Base-by-base conservation (phyloP, 2,113 vertebrate genomes). In the Porphyrio hochstetteri region DNA sequence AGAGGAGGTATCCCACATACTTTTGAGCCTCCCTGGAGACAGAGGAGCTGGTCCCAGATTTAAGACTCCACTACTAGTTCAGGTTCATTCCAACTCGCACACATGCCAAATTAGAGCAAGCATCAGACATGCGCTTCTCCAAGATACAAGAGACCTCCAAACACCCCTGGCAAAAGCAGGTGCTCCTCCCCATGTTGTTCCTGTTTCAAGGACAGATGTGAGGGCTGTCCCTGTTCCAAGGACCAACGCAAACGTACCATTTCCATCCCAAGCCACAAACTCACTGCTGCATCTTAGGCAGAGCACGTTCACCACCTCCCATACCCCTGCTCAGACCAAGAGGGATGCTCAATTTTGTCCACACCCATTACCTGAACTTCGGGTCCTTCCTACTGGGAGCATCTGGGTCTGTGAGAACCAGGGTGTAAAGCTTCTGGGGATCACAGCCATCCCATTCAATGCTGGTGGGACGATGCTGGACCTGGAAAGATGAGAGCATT, bases 371-470 rank as follows among this genome's bases (percentile, higher is more conserved):
- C 99, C 99, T 98, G 97, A 98, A 99, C 70, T 99, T 99, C 1
- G 99, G 99, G 20, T 98, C 96, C 86, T 98, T 98, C 95, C 99
- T 98, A 93, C 99, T 99, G n/a, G 99, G 99, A 7, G 99, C 99
- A 42, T 99, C 99, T 0, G 99, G 99, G 92, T 99, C 99, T 1
- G 99, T 99, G 72, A 99, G 86, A 53, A 98, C 98, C 97, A 99
- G 79, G 4, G 99, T 99, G 93, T 99, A 99, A 27, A 99, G 94
- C 93, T 99, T 99, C 46, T 92, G 95, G 10, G 98, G 20, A 93
- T 99, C 98, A 11, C 98, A 98, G 74, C 98, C 98, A 12, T 98
- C 98, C 99, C 99, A 99, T 13, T 98, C 97, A 13, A 99, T 95
- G 79, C 95, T 97, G 12, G 98, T 98, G 74, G 99, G 99, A 28